Conservation (phyloP, 2,113 vertebrate species). For the Crotalus tigris region DNA sequence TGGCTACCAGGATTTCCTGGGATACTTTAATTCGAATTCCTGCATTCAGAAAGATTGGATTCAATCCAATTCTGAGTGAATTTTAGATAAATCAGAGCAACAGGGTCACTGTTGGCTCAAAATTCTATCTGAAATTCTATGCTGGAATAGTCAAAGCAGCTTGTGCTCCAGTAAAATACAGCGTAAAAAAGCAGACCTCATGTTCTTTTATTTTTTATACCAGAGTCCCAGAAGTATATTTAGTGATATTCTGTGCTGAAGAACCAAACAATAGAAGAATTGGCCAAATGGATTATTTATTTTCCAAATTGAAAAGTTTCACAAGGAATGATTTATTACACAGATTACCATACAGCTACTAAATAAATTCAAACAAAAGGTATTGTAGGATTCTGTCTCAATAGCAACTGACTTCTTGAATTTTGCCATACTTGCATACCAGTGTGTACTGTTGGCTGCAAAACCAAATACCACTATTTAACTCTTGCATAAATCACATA, state of each 20-base stretch:
- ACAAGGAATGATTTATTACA: neutral
- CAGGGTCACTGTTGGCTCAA: neutral
- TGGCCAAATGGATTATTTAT: neutral
- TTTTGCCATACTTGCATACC: neutral
- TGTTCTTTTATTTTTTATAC: neutral
- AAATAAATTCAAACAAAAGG: neutral
- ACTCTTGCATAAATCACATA: neutral
- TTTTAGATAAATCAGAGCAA: neutral
- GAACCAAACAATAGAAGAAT: neutral
- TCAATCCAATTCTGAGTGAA: neutral
- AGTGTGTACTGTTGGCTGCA: neutral
- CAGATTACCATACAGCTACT: neutral
- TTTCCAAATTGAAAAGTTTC: neutral
- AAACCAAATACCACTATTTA: neutral
- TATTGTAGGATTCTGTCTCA: neutral
- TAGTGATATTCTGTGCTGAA: neutral
- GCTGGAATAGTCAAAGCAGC: neutral
- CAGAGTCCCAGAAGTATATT: neutral
- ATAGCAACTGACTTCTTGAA: neutral
- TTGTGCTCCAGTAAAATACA: neutral
- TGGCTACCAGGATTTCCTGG: neutral
- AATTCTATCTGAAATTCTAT: neutral
- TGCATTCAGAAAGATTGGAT: neutral
- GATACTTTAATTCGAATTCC: neutral
- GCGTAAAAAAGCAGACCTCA: neutral